Evolutionary conservation across 2,888 invertebrate genomes (phyloP).

Genomic region (Drosophila subquinaria): DNA sequence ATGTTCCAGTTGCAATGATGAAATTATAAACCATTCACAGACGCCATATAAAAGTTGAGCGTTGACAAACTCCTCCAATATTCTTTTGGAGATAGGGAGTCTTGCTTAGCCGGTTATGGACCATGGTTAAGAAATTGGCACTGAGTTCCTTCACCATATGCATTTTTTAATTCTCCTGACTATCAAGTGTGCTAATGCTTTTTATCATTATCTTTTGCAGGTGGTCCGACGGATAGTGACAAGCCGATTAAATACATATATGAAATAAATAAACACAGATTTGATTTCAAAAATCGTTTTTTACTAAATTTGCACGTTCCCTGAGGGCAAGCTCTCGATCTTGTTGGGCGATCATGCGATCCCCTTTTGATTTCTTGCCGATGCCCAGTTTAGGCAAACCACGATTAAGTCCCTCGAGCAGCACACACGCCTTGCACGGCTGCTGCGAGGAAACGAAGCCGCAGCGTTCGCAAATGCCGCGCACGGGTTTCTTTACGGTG

Average conservation of each 20-base stretch:
- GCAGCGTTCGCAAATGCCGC: slow-evolving; percentile 93
- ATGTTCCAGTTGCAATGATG: slow-evolving; percentile 64
- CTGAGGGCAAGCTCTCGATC: slow-evolving; percentile 81
- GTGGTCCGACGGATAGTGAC: neutral
- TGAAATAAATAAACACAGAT: slow-evolving; percentile 27
- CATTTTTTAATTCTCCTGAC: neutral
- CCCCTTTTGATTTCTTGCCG: slow-evolving; percentile 93
- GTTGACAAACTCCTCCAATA: slow-evolving; percentile 79
- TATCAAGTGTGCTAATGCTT: slow-evolving; percentile 21
- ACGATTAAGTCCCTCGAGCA: slow-evolving; percentile 97
- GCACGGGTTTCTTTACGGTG: slow-evolving; percentile 92
- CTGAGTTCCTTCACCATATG: slow-evolving; percentile 58
- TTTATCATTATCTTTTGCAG: slow-evolving; percentile 31
- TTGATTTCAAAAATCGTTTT: slow-evolving; percentile 84
- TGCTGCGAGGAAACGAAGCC: slow-evolving; percentile 96
- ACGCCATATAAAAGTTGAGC: slow-evolving; percentile 78
- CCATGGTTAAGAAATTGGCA: slow-evolving; percentile 82
- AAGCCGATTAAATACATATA: neutral
- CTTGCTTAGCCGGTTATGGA: slow-evolving; percentile 77
- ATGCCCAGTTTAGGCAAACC: slow-evolving; percentile 96
- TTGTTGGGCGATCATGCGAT: slow-evolving; percentile 88
- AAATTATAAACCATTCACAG: slow-evolving; percentile 84
- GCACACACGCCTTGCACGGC: slow-evolving; percentile 98
- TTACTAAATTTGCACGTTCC: slow-evolving; percentile 85
- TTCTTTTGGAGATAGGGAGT: slow-evolving; percentile 81